A percentile compares a stretch with the other conserved stretches of the same genome.
Evolutionary conservation across 2,888 invertebrate genomes (phyloP).

Genomic region (Drosophila villosipedis): DNA sequence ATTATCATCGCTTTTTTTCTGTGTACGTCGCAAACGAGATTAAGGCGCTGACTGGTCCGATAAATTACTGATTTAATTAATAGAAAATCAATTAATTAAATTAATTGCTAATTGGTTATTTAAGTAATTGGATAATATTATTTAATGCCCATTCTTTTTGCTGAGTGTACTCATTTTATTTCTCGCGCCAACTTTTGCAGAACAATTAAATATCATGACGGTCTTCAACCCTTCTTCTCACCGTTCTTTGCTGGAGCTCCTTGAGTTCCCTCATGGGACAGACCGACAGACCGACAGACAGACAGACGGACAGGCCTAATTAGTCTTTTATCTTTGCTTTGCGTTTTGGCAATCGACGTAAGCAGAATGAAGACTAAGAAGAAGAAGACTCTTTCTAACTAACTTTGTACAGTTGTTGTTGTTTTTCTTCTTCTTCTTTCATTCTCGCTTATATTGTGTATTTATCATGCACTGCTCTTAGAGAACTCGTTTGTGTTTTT

Average conservation of each 20-base stretch:
- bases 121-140: neutral
- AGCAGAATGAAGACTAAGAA: conserved; percentile 20
- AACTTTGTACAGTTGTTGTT: conserved; percentile 41
- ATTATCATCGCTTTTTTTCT: no score
- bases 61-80: conserved; percentile 6
- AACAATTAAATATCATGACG: conserved; percentile 25
- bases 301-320: conserved; percentile 38
- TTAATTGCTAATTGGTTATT: neutral
- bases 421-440: neutral
- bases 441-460: conserved; percentile 8
- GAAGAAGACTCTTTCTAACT: conserved; percentile 30
- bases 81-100: neutral
- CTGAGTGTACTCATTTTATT: conserved; percentile 18
- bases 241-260: conserved; percentile 13
- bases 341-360: conserved; percentile 43
- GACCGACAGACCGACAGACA: neutral
- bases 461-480: conserved; percentile 8
- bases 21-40: no score
- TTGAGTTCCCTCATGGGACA: conserved; percentile 29
- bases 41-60: neutral
- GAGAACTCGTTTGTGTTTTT: conserved; percentile 41
- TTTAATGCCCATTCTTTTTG: conserved; percentile 21
- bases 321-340: conserved; percentile 56
- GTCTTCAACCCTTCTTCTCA: neutral
- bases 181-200: neutral